These are phyloP conservation scores for Halocynthia aurantium DNA, from an alignment of 23 tunicate genomes.

Conservation along the genomic window DNA sequence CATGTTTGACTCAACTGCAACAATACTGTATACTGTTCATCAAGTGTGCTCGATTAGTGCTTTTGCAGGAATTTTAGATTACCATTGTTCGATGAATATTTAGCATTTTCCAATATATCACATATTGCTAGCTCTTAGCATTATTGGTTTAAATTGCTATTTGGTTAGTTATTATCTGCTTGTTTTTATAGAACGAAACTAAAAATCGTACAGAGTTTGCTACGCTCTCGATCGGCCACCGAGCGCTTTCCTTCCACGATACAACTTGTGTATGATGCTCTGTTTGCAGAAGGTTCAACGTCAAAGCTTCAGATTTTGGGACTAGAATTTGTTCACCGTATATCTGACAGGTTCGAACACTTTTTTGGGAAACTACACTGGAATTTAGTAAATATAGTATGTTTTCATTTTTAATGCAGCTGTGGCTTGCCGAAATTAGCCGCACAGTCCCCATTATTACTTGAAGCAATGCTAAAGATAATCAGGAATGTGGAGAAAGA, in stretches of 20 bases:
- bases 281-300: slow-evolving; percentile 50
- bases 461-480: slow-evolving; percentile 54
- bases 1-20: no score
- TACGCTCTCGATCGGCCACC: slow-evolving; percentile 42
- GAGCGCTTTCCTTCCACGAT: slow-evolving; percentile 52
- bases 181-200: slow-evolving; percentile 51
- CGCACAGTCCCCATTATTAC: slow-evolving; percentile 43
- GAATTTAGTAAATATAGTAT: background rate
- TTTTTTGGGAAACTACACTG: background rate
- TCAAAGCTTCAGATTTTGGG: slow-evolving; percentile 44
- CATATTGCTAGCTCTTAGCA: no score
- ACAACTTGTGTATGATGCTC: slow-evolving; percentile 70
- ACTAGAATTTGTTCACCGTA: slow-evolving; percentile 54
- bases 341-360: slow-evolving; percentile 41
- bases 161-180: background rate
- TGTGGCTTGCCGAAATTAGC: background rate
- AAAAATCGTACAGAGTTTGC: slow-evolving; percentile 40
- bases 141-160: background rate
- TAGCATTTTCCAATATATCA: no score
- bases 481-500: slow-evolving; percentile 30
- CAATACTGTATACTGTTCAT: no score
- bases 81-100: no score
- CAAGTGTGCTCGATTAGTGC: no score
- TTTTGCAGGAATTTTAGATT: no score
- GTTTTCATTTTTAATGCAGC: background rate